These are phyloP conservation scores for Drosophila paranaensis DNA, from an alignment of 2,888 invertebrate species.

Conservation along the genomic window DNA sequence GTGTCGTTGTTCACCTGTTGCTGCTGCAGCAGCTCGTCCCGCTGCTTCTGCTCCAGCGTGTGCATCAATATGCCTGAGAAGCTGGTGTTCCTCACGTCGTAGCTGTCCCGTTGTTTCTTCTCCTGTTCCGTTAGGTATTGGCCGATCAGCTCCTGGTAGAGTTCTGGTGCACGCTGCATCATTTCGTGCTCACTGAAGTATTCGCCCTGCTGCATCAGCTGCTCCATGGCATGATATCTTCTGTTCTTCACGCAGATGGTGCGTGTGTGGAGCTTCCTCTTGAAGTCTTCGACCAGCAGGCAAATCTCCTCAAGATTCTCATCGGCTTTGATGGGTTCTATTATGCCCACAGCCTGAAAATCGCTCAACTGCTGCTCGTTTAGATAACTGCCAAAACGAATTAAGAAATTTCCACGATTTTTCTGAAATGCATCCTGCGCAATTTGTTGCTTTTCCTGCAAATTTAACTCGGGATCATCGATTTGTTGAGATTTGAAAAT, in stretches of 20 bases:
- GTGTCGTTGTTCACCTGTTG: slow-evolving; percentile 67
- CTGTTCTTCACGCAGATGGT: slow-evolving; percentile 90
- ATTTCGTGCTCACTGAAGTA: slow-evolving; percentile 97
- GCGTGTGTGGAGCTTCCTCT: slow-evolving; percentile 86
- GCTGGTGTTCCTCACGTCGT: slow-evolving; percentile 86
- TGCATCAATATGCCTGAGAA: slow-evolving; percentile 92
- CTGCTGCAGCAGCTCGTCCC: slow-evolving; percentile 87
- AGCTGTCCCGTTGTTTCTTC: slow-evolving; percentile 87
- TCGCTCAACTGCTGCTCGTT: slow-evolving; percentile 88
- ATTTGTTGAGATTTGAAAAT: slow-evolving; percentile 93
- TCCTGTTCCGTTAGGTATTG: slow-evolving; percentile 93
- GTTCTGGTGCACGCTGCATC: slow-evolving; percentile 95
- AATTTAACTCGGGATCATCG: slow-evolving; percentile 90
- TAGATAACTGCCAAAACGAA: slow-evolving; percentile 91
- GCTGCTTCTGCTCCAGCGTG: slow-evolving; percentile 90
- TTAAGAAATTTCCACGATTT: slow-evolving; percentile 90
- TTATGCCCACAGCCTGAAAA: slow-evolving; percentile 86
- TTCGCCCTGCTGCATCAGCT: slow-evolving; percentile 87
- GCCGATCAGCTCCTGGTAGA: slow-evolving; percentile 96
- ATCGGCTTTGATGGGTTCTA: slow-evolving; percentile 56
- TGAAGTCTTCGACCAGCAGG: slow-evolving; percentile 88
- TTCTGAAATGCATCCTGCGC: slow-evolving; percentile 88
- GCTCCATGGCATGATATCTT: slow-evolving; percentile 92
- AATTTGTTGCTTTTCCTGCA: slow-evolving; percentile 89
- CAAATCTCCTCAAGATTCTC: slow-evolving; percentile 86